Conservation (phyloP, 2,888 invertebrate species). For the Tortrix viridana region DNA sequence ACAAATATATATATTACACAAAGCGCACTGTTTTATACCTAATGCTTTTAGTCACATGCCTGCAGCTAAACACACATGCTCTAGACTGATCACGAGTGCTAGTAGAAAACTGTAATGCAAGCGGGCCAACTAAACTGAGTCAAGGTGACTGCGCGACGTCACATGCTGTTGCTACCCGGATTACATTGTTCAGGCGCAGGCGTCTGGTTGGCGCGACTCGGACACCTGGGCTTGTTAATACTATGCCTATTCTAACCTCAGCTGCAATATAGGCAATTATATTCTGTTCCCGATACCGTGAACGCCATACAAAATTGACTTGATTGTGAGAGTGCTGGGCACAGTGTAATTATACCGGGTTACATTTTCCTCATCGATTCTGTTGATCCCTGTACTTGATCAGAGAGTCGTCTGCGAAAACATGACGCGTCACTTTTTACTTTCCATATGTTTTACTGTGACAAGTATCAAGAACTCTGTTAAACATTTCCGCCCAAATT, state of each 20-base stretch:
- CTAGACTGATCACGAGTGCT: conserved; percentile 65
- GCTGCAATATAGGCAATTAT: too few relatives aligned
- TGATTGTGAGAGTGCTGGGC: too few relatives aligned
- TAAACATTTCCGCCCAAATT: not conserved
- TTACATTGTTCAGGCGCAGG: conserved; percentile 43
- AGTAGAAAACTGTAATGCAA: conserved; percentile 54
- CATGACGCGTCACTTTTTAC: not conserved
- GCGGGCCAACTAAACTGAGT: conserved; percentile 77
- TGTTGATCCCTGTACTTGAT: conserved; percentile 4
- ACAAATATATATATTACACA: too few relatives aligned
- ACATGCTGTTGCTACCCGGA: conserved; percentile 77
- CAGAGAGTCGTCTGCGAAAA: conserved; percentile 3
- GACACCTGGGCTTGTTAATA: conserved; percentile 21
- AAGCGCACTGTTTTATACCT: conserved; percentile 6
- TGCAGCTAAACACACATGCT: conserved; percentile 39
- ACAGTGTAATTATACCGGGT: not conserved
- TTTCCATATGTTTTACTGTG: not conserved
- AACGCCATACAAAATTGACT: too few relatives aligned
- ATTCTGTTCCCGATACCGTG: too few relatives aligned
- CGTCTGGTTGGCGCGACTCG: conserved; percentile 31
- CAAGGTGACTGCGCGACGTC: conserved; percentile 77
- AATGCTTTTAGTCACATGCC: conserved; percentile 28
- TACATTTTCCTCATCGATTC: conserved; percentile 4
- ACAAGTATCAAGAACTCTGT: not conserved
- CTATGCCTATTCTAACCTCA: not conserved